Conservation (phyloP, 2,113 vertebrate genomes). For the Dinomys branickii region DNA sequence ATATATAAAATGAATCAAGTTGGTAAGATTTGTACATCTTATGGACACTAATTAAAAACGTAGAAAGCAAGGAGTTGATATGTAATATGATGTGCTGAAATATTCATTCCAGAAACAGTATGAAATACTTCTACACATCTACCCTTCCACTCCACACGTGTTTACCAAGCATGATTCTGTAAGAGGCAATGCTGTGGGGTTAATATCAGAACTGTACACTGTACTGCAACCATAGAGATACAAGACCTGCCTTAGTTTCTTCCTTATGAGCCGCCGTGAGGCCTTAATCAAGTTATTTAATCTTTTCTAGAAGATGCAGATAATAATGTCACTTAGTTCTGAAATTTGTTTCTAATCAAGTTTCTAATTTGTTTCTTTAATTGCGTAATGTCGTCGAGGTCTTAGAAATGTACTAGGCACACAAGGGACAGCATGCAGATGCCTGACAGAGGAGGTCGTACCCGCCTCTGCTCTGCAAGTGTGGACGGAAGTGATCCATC, state of each 20-base stretch:
- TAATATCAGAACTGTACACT: background rate
- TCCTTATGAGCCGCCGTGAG: background rate
- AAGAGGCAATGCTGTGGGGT: background rate
- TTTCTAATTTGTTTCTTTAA: background rate
- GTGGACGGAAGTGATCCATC: background rate
- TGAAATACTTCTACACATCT: background rate
- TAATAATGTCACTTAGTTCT: background rate
- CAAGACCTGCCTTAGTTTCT: background rate
- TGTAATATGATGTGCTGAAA: background rate
- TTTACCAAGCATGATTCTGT: background rate
- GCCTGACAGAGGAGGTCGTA: rapidly evolving
- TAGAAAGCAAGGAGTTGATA: background rate
- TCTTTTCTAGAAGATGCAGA: background rate
- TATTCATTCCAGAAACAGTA: background rate
- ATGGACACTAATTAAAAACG: background rate
- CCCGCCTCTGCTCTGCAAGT: background rate
- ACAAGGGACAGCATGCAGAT: too few relatives aligned
- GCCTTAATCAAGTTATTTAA: background rate
- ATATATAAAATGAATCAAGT: background rate
- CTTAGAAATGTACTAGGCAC: background rate
- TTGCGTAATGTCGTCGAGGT: background rate
- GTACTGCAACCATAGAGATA: background rate
- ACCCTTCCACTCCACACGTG: background rate
- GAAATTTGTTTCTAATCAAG: background rate
- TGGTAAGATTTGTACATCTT: background rate